phyloP scores from a whole-genome alignment of 2,888 invertebrate species.

The Boloria selene region DNA sequence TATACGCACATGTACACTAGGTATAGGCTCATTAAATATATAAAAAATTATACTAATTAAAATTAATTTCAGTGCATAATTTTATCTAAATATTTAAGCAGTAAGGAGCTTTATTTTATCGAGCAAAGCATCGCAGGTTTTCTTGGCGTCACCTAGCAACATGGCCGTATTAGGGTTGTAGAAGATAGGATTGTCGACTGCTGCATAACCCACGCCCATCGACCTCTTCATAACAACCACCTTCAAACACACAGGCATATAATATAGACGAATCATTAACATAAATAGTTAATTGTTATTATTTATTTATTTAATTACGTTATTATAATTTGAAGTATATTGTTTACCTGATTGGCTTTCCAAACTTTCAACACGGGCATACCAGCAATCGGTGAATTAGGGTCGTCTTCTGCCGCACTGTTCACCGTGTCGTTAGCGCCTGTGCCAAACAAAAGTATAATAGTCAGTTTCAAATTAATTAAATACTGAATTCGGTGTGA shows the following conservation, averaged over 20 bases:
- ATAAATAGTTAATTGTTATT: background rate
- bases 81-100: slow-evolving; percentile 45
- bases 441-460: slow-evolving; percentile 42
- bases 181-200: slow-evolving; percentile 96
- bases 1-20: too few species aligned
- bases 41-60: background rate
- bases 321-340: background rate
- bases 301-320: background rate
- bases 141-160: slow-evolving; percentile 95
- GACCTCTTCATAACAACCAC: slow-evolving; percentile 95
- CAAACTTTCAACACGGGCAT: slow-evolving; percentile 96
- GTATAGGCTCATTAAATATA: background rate
- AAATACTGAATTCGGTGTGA: too few species aligned
- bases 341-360: slow-evolving; percentile 89
- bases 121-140: slow-evolving; percentile 92
- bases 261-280: too few species aligned
- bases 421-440: slow-evolving; percentile 96
- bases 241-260: slow-evolving; percentile 58
- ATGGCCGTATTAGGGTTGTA: slow-evolving; percentile 93
- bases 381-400: slow-evolving; percentile 94
- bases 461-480: too few species aligned
- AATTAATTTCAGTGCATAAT: background rate
- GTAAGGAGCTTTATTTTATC: slow-evolving; percentile 82
- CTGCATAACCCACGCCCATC: slow-evolving; percentile 93
- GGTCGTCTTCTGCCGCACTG: slow-evolving; percentile 94